Evolutionary conservation across 2,888 invertebrate genomes (phyloP).

Genomic region (Ophraella communa): DNA sequence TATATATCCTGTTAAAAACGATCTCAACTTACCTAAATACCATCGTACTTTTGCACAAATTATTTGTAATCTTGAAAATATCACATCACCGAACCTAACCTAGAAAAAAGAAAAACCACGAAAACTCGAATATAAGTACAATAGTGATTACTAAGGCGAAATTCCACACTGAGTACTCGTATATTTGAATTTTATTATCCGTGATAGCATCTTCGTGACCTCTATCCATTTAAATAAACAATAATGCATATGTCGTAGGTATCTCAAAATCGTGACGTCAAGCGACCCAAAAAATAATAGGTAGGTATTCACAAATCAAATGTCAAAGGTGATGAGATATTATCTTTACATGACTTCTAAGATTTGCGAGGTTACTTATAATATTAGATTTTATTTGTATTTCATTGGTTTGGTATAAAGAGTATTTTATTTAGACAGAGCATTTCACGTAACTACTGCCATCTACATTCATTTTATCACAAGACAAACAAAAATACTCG

Average conservation of each 20-base stretch:
- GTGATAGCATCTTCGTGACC: background rate
- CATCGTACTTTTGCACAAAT: conserved; percentile 27
- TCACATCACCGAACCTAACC: conserved; percentile 28
- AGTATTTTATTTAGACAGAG: background rate
- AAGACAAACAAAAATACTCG: too few relatives aligned
- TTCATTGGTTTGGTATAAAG: background rate
- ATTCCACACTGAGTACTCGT: too few relatives aligned
- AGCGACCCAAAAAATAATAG: conserved; percentile 38
- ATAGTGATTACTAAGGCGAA: too few relatives aligned
- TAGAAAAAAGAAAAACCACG: too few relatives aligned
- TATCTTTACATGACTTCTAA: conserved; percentile 41
- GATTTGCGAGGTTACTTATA: conserved; percentile 30
- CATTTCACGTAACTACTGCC: conserved; percentile 8
- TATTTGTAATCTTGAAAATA: conserved; percentile 30
- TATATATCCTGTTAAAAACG: conserved; percentile 45
- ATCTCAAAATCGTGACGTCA: conserved; percentile 32
- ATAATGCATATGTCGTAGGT: background rate
- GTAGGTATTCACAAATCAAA: conserved; percentile 31
- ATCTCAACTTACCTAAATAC: too few relatives aligned
- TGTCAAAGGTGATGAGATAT: conserved; percentile 43
- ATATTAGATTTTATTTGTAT: background rate
- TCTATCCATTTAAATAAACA: conserved; percentile 6
- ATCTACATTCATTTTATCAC: too few relatives aligned
- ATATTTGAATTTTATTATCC: background rate
- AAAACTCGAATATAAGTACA: too few relatives aligned